Evolutionary conservation across 2,113 vertebrate species (phyloP).

Genomic region (Datnioides undecimradiatus): DNA sequence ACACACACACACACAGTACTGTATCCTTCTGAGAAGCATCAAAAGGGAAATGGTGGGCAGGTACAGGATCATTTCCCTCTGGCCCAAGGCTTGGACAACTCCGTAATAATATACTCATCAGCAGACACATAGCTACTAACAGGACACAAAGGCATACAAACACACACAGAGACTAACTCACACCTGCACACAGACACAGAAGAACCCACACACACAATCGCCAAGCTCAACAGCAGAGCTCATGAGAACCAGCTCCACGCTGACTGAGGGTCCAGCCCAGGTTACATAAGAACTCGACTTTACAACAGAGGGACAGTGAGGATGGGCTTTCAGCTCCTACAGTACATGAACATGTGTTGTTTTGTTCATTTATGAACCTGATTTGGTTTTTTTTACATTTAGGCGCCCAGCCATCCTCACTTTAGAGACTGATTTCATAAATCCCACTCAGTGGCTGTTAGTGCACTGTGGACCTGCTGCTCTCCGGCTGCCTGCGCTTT

Average conservation of each 20-base stretch:
- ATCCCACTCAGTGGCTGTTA: background rate
- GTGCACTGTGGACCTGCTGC: background rate
- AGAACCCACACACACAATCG: background rate
- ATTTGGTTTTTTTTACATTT: background rate
- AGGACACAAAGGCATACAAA: background rate
- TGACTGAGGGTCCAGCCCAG: conserved; percentile 10
- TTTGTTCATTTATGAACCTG: background rate
- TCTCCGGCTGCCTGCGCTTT: background rate
- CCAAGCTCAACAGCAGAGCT: conserved; percentile 27
- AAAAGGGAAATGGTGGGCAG: conserved; percentile 22
- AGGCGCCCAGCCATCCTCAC: background rate
- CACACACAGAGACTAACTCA: too few relatives aligned
- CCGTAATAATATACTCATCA: conserved; percentile 45
- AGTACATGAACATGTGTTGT: background rate
- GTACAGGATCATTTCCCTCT: conserved; percentile 25
- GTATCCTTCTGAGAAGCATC: background rate
- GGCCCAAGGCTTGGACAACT: conserved; percentile 14
- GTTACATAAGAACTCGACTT: conserved; percentile 24
- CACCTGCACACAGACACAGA: background rate
- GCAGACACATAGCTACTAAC: background rate
- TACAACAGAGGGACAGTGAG: background rate
- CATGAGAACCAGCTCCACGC: background rate
- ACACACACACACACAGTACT: background rate
- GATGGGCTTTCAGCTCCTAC: background rate
- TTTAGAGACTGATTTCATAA: background rate